Conservation (phyloP, 1,140 invertebrate genomes). For the Drosophila fuyamai region DNA sequence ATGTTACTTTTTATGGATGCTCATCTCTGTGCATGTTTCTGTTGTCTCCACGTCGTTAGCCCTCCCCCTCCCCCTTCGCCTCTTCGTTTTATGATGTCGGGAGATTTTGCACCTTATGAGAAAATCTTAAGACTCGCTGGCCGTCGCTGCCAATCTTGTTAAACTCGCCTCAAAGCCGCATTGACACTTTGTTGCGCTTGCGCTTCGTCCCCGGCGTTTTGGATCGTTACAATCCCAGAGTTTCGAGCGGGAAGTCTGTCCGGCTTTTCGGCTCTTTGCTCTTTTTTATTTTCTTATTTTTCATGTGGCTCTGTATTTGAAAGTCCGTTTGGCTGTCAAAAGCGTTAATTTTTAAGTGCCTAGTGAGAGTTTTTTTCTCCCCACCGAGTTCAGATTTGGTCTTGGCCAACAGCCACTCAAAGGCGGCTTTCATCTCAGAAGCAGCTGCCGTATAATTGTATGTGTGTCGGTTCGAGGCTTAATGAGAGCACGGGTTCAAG, state of each 20-base stretch:
- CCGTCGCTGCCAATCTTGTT: slow-evolving; percentile 74
- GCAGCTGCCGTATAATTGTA: slow-evolving; percentile 51
- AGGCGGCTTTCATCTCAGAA: slow-evolving; percentile 55
- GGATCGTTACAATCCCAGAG: slow-evolving; percentile 49
- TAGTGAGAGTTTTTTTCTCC: slow-evolving; percentile 72
- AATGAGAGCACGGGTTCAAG: slow-evolving; percentile 79
- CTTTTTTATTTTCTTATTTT: slow-evolving; percentile 9
- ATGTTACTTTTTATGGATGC: slow-evolving; percentile 63
- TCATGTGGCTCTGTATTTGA: slow-evolving; percentile 66
- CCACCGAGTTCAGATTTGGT: slow-evolving; percentile 15
- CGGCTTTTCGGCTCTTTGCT: slow-evolving; percentile 23
- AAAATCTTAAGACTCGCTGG: slow-evolving; percentile 58
- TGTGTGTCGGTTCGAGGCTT: slow-evolving; percentile 38
- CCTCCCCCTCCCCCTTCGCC: neutral
- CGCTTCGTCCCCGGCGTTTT: slow-evolving; percentile 16
- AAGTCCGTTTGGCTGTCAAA: slow-evolving; percentile 83
- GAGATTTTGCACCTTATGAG: slow-evolving; percentile 82
- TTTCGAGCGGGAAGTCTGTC: slow-evolving; percentile 23
- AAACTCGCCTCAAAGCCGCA: slow-evolving; percentile 68
- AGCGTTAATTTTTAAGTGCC: slow-evolving; percentile 83
- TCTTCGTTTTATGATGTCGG: slow-evolving; percentile 70
- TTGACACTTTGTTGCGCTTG: slow-evolving; percentile 80
- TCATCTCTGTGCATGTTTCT: slow-evolving; percentile 73
- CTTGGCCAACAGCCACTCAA: slow-evolving; percentile 37
- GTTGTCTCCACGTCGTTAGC: slow-evolving; percentile 47